Evolutionary conservation across 1,140 invertebrate genomes (phyloP).

Genomic region (Belonocnema kinseyi): DNA sequence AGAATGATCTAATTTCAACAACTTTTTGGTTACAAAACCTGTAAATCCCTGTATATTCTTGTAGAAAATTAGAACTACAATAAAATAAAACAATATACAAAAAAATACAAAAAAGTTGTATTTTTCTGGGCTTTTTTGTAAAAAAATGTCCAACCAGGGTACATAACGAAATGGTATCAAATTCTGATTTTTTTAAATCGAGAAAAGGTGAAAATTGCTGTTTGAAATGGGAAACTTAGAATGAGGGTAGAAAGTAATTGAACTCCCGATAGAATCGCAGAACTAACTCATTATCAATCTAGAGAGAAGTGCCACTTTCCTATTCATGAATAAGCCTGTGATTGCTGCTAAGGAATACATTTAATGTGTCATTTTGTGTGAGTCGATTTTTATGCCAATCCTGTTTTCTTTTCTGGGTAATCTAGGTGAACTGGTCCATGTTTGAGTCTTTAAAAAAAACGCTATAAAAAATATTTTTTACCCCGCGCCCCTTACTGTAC

Average conservation of each 20-base stretch:
- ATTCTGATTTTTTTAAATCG: background rate
- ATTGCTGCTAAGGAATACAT: slow-evolving; percentile 4
- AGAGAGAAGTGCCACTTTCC: slow-evolving; percentile 7
- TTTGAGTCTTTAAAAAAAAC: background rate
- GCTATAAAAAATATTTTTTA: no score
- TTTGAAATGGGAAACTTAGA: background rate
- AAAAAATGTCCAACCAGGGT: no score
- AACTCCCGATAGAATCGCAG: background rate
- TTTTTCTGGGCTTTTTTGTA: no score
- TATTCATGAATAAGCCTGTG: slow-evolving; percentile 23
- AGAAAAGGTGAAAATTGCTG: background rate
- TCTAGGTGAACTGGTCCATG: slow-evolving; percentile 38
- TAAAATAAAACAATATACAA: no score
- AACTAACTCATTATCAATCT: slow-evolving; percentile 25
- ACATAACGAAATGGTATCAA: no score
- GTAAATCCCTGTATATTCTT: no score
- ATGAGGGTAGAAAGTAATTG: background rate
- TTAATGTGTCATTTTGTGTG: background rate
- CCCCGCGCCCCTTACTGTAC: no score
- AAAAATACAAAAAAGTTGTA: no score
- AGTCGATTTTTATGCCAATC: slow-evolving; percentile 37
- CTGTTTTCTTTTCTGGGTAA: slow-evolving; percentile 39
- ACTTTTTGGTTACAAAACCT: no score
- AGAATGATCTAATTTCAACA: no score
- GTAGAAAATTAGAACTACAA: no score